phyloP scores from a whole-genome alignment of 2,113 vertebrate genomes.

The Poeciliopsis turrubarensis region DNA sequence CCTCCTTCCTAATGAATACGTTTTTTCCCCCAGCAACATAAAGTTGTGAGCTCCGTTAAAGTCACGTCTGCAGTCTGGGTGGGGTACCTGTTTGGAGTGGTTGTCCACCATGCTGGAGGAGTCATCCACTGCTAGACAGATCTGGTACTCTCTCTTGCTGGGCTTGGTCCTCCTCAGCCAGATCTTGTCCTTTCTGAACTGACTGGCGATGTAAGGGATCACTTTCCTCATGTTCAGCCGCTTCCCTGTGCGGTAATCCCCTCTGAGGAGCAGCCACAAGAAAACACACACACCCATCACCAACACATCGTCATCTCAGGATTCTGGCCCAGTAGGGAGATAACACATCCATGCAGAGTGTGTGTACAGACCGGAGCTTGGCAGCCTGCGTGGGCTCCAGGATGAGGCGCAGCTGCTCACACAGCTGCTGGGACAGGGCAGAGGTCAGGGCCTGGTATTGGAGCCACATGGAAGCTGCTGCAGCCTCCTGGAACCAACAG shows the following conservation, averaged over 20 bases:
- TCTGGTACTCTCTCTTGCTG: slow-evolving; percentile 97
- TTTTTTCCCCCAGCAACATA: too few relatives aligned
- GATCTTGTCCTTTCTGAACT: slow-evolving; percentile 98
- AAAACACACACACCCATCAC: background rate
- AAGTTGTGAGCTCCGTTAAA: too few relatives aligned
- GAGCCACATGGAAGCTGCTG: slow-evolving; percentile 91
- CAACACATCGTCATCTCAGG: background rate
- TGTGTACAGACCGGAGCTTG: slow-evolving; percentile 85
- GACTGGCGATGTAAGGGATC: slow-evolving; percentile 97
- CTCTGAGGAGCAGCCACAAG: slow-evolving; percentile 75
- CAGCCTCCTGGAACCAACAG: slow-evolving; percentile 82
- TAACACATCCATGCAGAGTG: background rate
- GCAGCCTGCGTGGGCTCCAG: slow-evolving; percentile 94
- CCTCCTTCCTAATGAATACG: too few relatives aligned
- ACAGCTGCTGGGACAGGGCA: slow-evolving; percentile 93
- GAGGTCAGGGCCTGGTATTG: slow-evolving; percentile 90
- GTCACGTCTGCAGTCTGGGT: too few relatives aligned
- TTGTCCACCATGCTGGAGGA: slow-evolving; percentile 99
- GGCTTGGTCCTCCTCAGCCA: slow-evolving; percentile 97
- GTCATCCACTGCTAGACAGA: slow-evolving; percentile 96
- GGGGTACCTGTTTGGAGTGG: slow-evolving; percentile 93
- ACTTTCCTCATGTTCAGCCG: slow-evolving; percentile 98
- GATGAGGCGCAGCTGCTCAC: slow-evolving; percentile 95
- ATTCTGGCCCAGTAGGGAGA: background rate
- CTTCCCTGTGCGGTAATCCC: slow-evolving; percentile 96